A percentile compares a stretch with the other conserved stretches of the same genome.
Conservation (phyloP, 2,888 invertebrate species). For the Archips crataeganus region DNA sequence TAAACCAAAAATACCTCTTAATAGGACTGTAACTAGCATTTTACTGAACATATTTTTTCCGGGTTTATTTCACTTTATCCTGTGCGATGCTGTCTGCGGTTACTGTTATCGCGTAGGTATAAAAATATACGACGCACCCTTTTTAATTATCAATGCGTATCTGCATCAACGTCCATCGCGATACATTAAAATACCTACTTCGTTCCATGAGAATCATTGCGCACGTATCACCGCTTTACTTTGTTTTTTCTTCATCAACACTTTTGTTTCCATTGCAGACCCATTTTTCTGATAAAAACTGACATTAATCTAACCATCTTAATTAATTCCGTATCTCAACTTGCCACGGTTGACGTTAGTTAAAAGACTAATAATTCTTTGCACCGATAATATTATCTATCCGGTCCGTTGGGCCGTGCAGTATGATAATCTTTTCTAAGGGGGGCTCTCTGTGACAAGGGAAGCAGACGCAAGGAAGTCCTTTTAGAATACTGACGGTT, state of each 20-base stretch:
- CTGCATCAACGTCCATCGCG: no score
- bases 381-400: conserved; percentile 78
- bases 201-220: no score
- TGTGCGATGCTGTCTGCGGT: background rate
- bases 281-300: no score
- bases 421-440: conserved; percentile 72
- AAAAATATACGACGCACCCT: no score
- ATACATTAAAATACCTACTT: no score
- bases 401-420: conserved; percentile 71
- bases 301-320: background rate
- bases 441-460: conserved; percentile 52
- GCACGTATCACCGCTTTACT: no score
- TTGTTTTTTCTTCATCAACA: no score
- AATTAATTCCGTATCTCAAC: conserved; percentile 20
- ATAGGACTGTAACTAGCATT: background rate
- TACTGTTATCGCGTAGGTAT: background rate
- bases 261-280: no score
- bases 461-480: conserved; percentile 49
- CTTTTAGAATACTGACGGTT: conserved; percentile 27
- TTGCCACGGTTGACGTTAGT: conserved; percentile 41
- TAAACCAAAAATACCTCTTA: background rate
- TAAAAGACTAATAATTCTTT: conserved; percentile 72
- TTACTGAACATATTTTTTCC: background rate
- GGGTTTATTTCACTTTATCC: background rate
- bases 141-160: no score